Evolutionary conservation across 2,797 vertebrate species (phyloP), one percentile per base, ranked within the genome.

Genomic region (Vultur gryphus): DNA sequence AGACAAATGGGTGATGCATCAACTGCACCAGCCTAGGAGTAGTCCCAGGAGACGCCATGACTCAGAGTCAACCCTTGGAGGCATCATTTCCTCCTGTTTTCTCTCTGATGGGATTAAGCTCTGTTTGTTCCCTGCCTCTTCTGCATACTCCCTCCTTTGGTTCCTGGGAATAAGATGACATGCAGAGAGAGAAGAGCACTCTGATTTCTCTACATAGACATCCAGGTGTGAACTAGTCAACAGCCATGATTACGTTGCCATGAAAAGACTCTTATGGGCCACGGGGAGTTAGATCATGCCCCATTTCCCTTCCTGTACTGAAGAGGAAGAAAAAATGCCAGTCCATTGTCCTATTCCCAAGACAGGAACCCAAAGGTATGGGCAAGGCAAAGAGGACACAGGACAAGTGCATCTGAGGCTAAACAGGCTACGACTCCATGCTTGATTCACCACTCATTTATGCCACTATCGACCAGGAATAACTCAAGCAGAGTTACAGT

Each of bases 31-130:
- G 82, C 89, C 69, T 67, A 80, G 89, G 84, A 96, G 44, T 37
- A 89, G 92, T 94, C 96, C 82, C 87, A 91, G 92, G 92, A 96
- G 96, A 96, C 11, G 19, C 67, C 1, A 5, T 96, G 96, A 97
- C 71, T 96, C 94, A 97, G 89, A 97, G 86, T 71, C 87, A 92
- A 1, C 64, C 93, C 94, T 89, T 6, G 61, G 64, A 95, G 95
- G 89, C 82, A 93, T 93, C 23, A 49, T 92, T 96, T 94, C 87
- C 43, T 95, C 84, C 90, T 93, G 44, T 35, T 92, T 96, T 95
- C 77, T 66, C 44, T 92, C 94, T 84, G 73, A 91, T 65, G 89
- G 66, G 85, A 90, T 94, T 93, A 95, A 95, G 43, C 11, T 91
- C 69, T 90, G 66, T 80, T 96, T 80, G 57, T 83, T 96, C 89